Evolutionary conservation across 2,113 vertebrate genomes (phyloP), one percentile per base, ranked within the genome.

Genomic region (Noctilio leporinus): DNA sequence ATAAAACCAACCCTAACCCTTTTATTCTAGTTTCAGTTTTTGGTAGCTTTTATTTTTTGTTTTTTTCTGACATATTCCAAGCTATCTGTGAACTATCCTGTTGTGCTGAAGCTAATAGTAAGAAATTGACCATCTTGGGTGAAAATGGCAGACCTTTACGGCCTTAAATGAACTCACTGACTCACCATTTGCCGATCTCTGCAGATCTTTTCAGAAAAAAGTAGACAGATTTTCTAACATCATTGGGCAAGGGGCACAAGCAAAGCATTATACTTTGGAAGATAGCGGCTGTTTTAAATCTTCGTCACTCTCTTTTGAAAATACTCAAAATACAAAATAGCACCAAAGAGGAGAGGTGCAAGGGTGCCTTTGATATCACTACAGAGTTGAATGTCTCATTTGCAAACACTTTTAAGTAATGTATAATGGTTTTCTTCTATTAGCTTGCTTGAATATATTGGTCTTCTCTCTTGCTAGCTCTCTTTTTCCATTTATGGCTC

Each of bases 231-330:
- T 72, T 86, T 86, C 12, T 93, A 86, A 82, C 69, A 57, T 93
- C 53, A 78, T 49, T 92, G 83, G 78, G 64, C 40, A 85, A 47
- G 49, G 64, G 91, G 28, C 33, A 92, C 91, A 87, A 91, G 49
- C 55, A 95, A 88, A 86, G 51, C 73, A 82, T 89, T 95, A 86
- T 92, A 70, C 57, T 94, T 95, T 38, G 70, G 35, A 84, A 91
- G 72, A 55, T 77, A 95, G 65, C 0, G 10, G 30, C 84, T 88
- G 47, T 93, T 72, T 89, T 77, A 91, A 87, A 83, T 59, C 76
- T 85, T 93, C 3, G 5, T 77, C 82, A 91, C 40, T 88, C 47
- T 88, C 47, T 55, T 85, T 88, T 80, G 72, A 93, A 96, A 95
- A 77, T 81, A 90, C 35, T 77, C 35, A 83, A 67, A 91, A 67